Percentiles rank a stretch among this genome's conserved stretches.
These are phyloP conservation scores for Alloscopus bannaensis DNA, from an alignment of 2,888 invertebrate species.

Conservation along the genomic window DNA sequence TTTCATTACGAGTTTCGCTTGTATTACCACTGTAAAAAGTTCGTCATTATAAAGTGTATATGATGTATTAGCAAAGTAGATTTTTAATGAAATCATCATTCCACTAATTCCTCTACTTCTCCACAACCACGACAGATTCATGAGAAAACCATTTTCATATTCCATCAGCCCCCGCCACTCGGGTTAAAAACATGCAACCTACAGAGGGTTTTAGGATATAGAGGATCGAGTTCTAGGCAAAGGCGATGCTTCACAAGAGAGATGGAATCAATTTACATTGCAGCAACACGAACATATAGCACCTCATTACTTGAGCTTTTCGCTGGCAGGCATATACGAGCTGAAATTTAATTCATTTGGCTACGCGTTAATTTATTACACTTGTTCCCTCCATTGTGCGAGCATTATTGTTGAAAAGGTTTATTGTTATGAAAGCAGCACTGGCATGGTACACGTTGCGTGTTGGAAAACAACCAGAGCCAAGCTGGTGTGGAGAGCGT, in stretches of 20 bases:
- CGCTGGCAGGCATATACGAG: conserved; percentile 8
- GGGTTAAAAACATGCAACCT: background rate
- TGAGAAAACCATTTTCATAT: background rate
- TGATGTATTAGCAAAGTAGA: no score
- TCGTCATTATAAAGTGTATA: no score
- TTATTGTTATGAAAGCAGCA: background rate
- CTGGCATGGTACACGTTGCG: background rate
- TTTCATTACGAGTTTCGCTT: no score
- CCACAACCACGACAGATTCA: background rate
- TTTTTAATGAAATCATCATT: conserved; percentile 27
- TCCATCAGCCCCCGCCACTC: background rate
- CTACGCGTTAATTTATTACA: background rate
- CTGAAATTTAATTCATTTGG: conserved; percentile 12
- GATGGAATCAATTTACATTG: conserved; percentile 1
- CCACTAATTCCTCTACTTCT: conserved; percentile 4
- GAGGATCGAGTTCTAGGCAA: no score
- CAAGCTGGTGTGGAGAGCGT: no score
- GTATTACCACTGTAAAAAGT: no score
- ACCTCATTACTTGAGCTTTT: conserved; percentile 15
- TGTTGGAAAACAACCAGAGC: no score
- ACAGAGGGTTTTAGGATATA: background rate
- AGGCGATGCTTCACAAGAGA: no score
- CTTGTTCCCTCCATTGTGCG: background rate
- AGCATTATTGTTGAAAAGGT: background rate
- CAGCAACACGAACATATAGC: conserved; percentile 3